phyloP scores from a whole-genome alignment of 2,113 vertebrate genomes.

The Dicerorhinus sumatrensis region DNA sequence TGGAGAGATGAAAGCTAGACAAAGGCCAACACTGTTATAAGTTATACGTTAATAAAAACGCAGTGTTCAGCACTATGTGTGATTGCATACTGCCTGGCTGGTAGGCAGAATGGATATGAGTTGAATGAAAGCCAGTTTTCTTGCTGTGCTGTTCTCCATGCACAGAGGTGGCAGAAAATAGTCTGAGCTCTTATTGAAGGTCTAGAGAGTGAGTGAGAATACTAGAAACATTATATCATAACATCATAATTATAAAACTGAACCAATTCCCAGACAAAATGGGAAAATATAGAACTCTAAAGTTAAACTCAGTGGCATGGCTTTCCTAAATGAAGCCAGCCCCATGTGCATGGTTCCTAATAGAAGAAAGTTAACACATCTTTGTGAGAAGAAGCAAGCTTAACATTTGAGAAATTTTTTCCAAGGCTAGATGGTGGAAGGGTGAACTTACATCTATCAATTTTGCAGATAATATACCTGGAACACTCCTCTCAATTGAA shows the following conservation, averaged over 20 bases:
- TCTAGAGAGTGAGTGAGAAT: not conserved
- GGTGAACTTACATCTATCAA: not conserved
- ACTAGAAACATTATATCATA: conserved; percentile 9
- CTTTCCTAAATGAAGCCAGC: not conserved
- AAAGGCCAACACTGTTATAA: not conserved
- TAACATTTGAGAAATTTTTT: not conserved
- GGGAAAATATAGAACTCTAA: not conserved
- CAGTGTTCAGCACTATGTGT: not conserved
- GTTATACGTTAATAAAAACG: conserved; percentile 6
- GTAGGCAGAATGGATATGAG: not conserved
- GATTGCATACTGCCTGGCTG: not conserved
- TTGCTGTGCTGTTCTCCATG: not conserved
- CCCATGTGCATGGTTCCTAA: too few species aligned
- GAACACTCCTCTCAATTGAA: not conserved
- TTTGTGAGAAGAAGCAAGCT: not conserved
- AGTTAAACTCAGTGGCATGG: not conserved
- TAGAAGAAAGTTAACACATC: not conserved
- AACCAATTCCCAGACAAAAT: conserved; percentile 53
- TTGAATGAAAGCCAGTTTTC: not conserved
- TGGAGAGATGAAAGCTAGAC: not conserved
- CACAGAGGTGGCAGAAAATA: conserved; percentile 6
- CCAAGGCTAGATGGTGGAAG: not conserved
- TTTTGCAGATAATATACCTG: not conserved
- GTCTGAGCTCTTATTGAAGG: not conserved
- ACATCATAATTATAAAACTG: conserved; percentile 47